These are phyloP conservation scores for Strigops habroptila DNA, from an alignment of 2,113 vertebrate genomes.

Conservation along the genomic window DNA sequence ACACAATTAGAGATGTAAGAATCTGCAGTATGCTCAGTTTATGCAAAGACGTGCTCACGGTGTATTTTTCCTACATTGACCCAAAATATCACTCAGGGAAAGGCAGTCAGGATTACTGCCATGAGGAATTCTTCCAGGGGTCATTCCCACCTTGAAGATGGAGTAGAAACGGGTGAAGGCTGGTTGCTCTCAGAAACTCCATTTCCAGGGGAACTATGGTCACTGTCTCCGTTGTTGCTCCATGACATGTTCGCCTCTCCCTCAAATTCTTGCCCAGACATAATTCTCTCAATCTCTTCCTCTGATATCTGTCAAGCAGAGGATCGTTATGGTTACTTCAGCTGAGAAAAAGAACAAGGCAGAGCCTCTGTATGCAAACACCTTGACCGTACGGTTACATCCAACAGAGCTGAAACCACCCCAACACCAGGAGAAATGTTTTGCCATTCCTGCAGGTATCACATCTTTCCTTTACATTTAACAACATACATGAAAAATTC, in stretches of 20 bases:
- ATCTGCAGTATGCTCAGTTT: not conserved
- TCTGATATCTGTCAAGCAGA: slow-evolving; percentile 86
- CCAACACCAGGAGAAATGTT: accelerated
- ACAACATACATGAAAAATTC: not conserved
- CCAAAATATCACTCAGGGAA: not conserved
- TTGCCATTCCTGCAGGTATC: not conserved
- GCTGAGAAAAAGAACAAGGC: not conserved
- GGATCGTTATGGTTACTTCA: not conserved
- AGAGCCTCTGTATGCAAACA: not conserved
- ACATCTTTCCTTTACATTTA: not conserved
- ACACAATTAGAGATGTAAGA: no score
- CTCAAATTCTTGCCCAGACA: slow-evolving; percentile 99
- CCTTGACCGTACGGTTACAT: accelerated
- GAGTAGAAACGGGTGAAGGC: slow-evolving; percentile 93
- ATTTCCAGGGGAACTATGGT: slow-evolving; percentile 96
- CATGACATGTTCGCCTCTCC: slow-evolving; percentile 92
- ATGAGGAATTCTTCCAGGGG: not conserved
- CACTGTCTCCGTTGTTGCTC: slow-evolving; percentile 97
- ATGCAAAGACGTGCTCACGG: not conserved
- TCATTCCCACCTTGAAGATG: slow-evolving; percentile 91
- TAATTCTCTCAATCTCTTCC: slow-evolving; percentile 98
- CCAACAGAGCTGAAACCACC: not conserved
- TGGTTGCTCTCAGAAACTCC: slow-evolving; percentile 96
- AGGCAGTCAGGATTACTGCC: not conserved
- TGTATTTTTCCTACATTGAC: not conserved